Percentiles rank a stretch among this genome's conserved stretches.
phyloP scores from a whole-genome alignment of 2,888 invertebrate genomes.

The Pimpla rufipes region DNA sequence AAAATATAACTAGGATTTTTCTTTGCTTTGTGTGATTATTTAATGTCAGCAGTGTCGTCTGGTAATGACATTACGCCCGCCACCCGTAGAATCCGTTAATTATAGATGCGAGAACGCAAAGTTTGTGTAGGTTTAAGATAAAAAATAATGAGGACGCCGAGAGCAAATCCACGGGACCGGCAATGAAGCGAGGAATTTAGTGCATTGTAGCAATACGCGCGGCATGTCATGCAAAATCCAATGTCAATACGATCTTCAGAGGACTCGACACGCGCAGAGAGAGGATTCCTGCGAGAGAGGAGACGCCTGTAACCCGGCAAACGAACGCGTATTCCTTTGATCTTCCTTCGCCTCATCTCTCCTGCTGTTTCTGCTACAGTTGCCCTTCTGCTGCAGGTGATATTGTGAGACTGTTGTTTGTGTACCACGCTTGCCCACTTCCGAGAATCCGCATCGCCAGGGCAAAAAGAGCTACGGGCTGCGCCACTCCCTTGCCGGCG shows the following conservation, averaged over 20 bases:
- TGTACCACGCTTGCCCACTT: conserved; percentile 27
- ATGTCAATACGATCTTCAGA: conserved; percentile 29
- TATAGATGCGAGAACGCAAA: too few relatives aligned
- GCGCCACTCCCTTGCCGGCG: conserved; percentile 38
- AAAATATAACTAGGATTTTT: neutral
- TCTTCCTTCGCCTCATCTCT: conserved; percentile 38
- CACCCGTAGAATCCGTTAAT: too few relatives aligned
- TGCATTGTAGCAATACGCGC: neutral
- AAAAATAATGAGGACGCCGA: neutral
- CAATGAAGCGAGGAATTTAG: neutral
- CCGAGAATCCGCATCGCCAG: conserved; percentile 49
- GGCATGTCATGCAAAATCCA: neutral
- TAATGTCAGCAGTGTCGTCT: neutral
- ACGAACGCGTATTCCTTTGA: conserved; percentile 52
- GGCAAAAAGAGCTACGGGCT: conserved; percentile 31
- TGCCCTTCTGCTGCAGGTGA: conserved; percentile 2
- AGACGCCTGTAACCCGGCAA: conserved; percentile 35
- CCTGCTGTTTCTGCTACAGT: conserved; percentile 37
- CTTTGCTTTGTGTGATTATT: neutral
- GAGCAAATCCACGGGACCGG: neutral
- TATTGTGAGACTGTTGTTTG: conserved; percentile 24
- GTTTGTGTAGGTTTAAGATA: neutral
- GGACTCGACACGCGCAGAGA: neutral
- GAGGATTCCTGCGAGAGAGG: neutral
- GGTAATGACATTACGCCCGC: neutral